A percentile compares a stretch with the other conserved stretches of the same genome.
Evolutionary conservation across 2,113 vertebrate species (phyloP).

Genomic region (Centropus bengalensis): DNA sequence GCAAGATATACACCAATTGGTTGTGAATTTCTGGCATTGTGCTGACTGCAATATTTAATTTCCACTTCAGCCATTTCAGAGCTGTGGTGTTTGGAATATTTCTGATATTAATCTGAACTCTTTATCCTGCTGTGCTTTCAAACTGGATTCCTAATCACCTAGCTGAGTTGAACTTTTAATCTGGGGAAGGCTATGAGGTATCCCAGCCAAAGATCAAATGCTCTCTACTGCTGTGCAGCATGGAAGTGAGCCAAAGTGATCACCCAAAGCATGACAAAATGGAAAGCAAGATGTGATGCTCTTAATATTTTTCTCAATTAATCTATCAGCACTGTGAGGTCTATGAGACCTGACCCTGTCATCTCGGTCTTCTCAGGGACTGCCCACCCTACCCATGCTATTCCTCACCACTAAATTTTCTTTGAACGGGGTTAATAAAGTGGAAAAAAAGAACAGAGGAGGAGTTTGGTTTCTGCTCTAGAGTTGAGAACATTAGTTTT

Average conservation of each 20-base stretch:
- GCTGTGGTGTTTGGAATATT: constrained; percentile 49
- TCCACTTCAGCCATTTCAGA: constrained; percentile 30
- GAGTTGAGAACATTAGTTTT: not conserved
- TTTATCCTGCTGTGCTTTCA: constrained; percentile 65
- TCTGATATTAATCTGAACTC: constrained; percentile 66
- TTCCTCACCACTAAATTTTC: not conserved
- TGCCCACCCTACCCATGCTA: accelerated
- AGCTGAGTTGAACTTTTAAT: constrained; percentile 46
- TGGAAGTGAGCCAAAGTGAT: constrained; percentile 3
- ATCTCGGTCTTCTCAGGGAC: accelerated
- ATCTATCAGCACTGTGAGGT: not conserved
- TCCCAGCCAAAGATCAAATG: constrained; percentile 55
- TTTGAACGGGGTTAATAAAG: too few relatives aligned
- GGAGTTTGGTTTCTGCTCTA: not conserved
- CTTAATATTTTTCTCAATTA: not conserved
- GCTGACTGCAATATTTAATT: constrained; percentile 65
- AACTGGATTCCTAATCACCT: constrained; percentile 43
- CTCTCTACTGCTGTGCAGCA: constrained; percentile 39
- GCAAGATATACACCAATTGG: constrained; percentile 47
- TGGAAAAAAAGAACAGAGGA: not conserved
- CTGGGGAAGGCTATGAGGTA: constrained; percentile 20
- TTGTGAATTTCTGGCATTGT: constrained; percentile 62
- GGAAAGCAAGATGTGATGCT: not conserved
- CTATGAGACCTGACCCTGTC: not conserved
- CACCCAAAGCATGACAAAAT: not conserved